Base-by-base conservation (phyloP, 2,888 invertebrate genomes). In the Azorinus chamasolen region DNA sequence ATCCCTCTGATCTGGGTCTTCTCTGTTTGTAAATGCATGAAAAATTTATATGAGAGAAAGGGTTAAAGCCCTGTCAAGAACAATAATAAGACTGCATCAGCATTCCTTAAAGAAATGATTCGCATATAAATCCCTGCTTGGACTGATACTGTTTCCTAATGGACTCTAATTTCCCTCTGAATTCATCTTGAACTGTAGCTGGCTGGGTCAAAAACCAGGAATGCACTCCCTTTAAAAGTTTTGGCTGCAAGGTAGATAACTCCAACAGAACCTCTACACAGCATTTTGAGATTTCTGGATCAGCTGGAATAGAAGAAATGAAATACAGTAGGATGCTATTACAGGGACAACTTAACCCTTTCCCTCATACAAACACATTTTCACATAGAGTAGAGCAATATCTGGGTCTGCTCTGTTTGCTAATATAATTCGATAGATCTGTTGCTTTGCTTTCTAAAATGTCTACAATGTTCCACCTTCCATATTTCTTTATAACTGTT, bases 201-300 rank as follows among this genome's bases (percentile, higher is more conserved):
- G 43, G 27, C 12, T 50, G 53, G 18, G 41, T 43, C 10, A 16
- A 22, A 25, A 68, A 68, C 78, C 72, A 74, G 2, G 39, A 22
- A n/a, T 71, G 79, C 12, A 79, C 20, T 14, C 39, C 57, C 16
- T 32, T 27, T 43, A 79, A 20, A 2, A 74, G n/a, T 24, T 58
- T 22, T 0, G 74, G 70, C 14, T 61, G 59, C 14, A 72, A 53
- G 48, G 68, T 58, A 25, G 71, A 64, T 20, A 79, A 24, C 45
- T 79, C 79, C n/a, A 79, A 37, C 12, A 75, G 20, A 14, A 57
- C 61, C 24, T 79, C 72, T 10, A 79, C 20, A 37, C 75, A 75
- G 32, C 66, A 64, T 2, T 65, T 25, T n/a, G 53, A 51, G 14
- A 79, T 69, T 6, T 27, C 18, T 16, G 43, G 55, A 18, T 63